phyloP scores from a whole-genome alignment of 2,888 invertebrate genomes.

The Trilocha varians region DNA sequence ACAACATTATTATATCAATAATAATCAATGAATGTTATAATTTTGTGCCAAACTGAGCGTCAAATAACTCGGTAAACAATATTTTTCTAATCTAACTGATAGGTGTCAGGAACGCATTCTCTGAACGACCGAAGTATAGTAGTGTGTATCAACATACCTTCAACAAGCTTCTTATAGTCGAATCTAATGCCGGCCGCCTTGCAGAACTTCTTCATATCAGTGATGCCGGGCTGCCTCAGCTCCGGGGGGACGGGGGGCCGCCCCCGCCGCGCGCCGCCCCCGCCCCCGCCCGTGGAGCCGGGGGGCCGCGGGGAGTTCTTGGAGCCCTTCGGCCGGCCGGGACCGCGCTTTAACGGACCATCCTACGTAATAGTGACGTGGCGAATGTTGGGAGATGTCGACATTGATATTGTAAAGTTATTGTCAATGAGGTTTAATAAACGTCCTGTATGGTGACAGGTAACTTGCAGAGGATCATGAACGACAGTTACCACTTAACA shows the following conservation, averaged over 20 bases:
- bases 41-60: no score
- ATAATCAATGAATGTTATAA: no score
- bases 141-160: constrained; percentile 33
- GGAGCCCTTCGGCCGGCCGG: constrained; percentile 59
- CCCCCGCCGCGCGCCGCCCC: constrained; percentile 40
- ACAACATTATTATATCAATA: no score
- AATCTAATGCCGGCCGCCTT: constrained; percentile 66
- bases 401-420: no score
- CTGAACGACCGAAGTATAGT: no score
- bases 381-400: constrained; percentile 5
- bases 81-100: no score
- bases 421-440: no score
- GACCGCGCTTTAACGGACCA: constrained; percentile 49
- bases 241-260: constrained; percentile 62
- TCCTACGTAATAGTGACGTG: constrained; percentile 24
- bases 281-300: constrained; percentile 18
- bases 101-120: no score
- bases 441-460: no score
- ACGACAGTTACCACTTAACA: no score
- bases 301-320: constrained; percentile 34
- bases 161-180: constrained; percentile 65
- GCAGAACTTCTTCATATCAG: constrained; percentile 68
- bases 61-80: no score
- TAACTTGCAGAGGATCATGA: no score
- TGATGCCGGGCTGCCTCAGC: constrained; percentile 60